Percentiles rank a stretch among this genome's conserved stretches.
Conservation (phyloP, 2,888 invertebrate species). For the Synergus laeviventris region DNA sequence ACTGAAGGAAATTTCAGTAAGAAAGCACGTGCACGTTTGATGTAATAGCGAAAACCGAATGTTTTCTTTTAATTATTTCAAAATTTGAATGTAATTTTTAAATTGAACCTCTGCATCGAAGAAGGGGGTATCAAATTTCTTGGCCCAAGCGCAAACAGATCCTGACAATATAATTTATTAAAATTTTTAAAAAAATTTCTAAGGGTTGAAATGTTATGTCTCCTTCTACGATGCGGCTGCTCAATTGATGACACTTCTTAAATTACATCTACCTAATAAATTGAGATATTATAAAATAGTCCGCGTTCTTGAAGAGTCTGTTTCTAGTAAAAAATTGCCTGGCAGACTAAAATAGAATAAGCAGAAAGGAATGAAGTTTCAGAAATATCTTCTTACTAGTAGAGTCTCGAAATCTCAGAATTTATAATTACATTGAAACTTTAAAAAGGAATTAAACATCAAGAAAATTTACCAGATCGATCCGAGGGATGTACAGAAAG, state of each 20-base stretch:
- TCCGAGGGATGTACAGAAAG: conserved; percentile 86
- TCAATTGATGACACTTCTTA: too few species aligned
- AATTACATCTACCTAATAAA: too few species aligned
- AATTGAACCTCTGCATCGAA: too few species aligned
- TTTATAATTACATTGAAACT: neutral
- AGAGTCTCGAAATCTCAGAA: neutral
- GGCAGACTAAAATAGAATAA: neutral
- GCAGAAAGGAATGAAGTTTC: neutral
- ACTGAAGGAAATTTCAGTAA: conserved; percentile 7
- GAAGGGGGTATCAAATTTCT: too few species aligned
- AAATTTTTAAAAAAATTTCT: too few species aligned
- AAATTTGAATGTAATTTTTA: neutral
- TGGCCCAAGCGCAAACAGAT: too few species aligned
- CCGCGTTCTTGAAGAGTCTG: neutral
- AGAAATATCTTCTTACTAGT: neutral
- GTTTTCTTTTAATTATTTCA: neutral
- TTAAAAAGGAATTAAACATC: neutral
- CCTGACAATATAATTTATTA: too few species aligned
- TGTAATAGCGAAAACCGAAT: neutral
- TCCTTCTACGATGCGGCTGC: too few species aligned
- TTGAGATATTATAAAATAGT: neutral
- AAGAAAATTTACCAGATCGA: conserved; percentile 60
- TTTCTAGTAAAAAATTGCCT: neutral
- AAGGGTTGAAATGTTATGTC: too few species aligned
- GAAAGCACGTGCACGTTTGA: conserved; percentile 17